These are phyloP conservation scores for Cremastinae sp. DNA, from an alignment of 2,888 invertebrate genomes.

Conservation along the genomic window DNA sequence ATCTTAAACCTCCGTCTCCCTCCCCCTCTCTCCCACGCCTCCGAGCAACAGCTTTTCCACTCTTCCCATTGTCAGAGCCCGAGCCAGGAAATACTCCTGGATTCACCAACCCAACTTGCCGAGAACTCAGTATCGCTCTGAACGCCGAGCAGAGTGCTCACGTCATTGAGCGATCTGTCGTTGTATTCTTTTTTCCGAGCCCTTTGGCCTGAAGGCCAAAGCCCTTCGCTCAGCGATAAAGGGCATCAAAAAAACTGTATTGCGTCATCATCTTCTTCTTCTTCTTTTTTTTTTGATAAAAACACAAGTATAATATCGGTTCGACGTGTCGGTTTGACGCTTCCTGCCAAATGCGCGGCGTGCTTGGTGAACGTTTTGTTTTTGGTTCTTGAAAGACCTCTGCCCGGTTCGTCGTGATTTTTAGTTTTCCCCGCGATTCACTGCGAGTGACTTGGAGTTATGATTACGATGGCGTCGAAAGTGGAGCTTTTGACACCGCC, in stretches of 20 bases:
- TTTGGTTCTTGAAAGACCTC: too few relatives aligned
- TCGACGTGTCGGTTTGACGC: too few relatives aligned
- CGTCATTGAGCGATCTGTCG: constrained; percentile 45
- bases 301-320: too few relatives aligned
- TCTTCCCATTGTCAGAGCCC: constrained; percentile 9
- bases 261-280: too few relatives aligned
- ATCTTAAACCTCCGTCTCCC: constrained; percentile 23
- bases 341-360: too few relatives aligned
- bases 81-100: constrained; percentile 47
- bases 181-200: constrained; percentile 50
- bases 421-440: too few relatives aligned
- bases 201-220: neutral
- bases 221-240: too few relatives aligned
- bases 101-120: constrained; percentile 52
- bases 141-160: constrained; percentile 68
- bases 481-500: constrained; percentile 78
- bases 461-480: constrained; percentile 72
- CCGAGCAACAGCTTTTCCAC: constrained; percentile 27
- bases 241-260: too few relatives aligned
- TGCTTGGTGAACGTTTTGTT: too few relatives aligned
- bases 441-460: constrained; percentile 13
- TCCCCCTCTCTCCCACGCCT: constrained; percentile 52
- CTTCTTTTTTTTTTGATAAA: too few relatives aligned
- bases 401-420: too few relatives aligned
- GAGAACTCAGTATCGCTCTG: constrained; percentile 70